Conservation (phyloP, 2,113 vertebrate species). For the Tyrannus savana region DNA sequence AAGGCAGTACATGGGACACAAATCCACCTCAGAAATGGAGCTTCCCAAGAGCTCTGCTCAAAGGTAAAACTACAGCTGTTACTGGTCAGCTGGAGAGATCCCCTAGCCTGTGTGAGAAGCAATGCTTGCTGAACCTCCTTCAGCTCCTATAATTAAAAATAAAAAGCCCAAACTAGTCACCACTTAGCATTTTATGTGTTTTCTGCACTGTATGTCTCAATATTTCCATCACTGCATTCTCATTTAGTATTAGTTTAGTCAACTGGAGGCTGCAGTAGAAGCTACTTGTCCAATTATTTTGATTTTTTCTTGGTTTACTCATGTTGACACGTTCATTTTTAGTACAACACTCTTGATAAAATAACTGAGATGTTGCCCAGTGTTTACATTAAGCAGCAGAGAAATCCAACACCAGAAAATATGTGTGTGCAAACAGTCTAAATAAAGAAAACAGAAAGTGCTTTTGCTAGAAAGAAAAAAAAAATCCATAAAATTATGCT, state of each 20-base stretch:
- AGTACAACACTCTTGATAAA: background rate
- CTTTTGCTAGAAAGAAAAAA: background rate
- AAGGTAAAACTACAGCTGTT: background rate
- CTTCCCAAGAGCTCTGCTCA: background rate
- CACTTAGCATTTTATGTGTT: background rate
- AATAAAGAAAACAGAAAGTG: background rate
- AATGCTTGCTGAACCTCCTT: background rate
- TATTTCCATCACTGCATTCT: background rate
- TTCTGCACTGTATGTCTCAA: background rate
- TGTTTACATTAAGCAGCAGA: background rate
- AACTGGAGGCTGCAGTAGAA: background rate
- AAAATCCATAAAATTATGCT: background rate
- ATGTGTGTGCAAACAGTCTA: background rate
- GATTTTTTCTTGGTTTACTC: background rate
- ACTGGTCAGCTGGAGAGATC: fast-evolving
- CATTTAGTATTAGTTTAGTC: background rate
- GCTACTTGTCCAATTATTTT: background rate
- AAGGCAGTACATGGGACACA: background rate
- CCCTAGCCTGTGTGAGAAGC: background rate
- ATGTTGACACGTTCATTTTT: background rate
- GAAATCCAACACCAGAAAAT: background rate
- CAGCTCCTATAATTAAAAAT: background rate
- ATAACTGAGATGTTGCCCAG: background rate
- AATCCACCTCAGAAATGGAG: background rate
- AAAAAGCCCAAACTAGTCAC: background rate